Evolutionary conservation across 2,113 vertebrate species (phyloP).

Genomic region (Anseranas semipalmata): DNA sequence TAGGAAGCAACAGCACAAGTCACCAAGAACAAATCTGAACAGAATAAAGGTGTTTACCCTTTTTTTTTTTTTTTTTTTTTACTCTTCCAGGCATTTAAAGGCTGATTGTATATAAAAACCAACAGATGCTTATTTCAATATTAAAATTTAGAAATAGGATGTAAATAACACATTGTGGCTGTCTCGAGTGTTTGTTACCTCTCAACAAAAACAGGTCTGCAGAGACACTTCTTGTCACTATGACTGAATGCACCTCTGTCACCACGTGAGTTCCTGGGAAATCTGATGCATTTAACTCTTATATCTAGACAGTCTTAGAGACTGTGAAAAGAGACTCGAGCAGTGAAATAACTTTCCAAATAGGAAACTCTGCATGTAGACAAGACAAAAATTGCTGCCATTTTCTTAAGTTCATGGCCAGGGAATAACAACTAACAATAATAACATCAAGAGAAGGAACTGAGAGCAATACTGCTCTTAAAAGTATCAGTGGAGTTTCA

Average conservation of each 20-base stretch:
- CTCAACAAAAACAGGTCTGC: background rate
- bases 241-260: background rate
- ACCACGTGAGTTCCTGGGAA: background rate
- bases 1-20: background rate
- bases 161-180: background rate
- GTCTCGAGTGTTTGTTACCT: background rate
- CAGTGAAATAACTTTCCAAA: background rate
- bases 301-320: background rate
- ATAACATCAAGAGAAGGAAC: background rate
- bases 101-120: background rate
- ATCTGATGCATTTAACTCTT: background rate
- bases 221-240: background rate
- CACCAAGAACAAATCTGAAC: background rate
- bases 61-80: background rate
- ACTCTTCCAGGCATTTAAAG: background rate
- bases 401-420: background rate
- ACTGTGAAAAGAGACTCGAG: background rate
- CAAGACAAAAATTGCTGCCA: background rate
- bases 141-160: background rate
- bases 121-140: background rate
- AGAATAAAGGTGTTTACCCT: background rate
- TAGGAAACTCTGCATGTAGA: background rate
- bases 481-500: background rate
- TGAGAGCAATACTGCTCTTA: background rate
- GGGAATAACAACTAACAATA: background rate